Evolutionary conservation across 2,113 vertebrate genomes (phyloP), one percentile per base, ranked within the genome.

Genomic region (Ptilonorhynchus violaceus): DNA sequence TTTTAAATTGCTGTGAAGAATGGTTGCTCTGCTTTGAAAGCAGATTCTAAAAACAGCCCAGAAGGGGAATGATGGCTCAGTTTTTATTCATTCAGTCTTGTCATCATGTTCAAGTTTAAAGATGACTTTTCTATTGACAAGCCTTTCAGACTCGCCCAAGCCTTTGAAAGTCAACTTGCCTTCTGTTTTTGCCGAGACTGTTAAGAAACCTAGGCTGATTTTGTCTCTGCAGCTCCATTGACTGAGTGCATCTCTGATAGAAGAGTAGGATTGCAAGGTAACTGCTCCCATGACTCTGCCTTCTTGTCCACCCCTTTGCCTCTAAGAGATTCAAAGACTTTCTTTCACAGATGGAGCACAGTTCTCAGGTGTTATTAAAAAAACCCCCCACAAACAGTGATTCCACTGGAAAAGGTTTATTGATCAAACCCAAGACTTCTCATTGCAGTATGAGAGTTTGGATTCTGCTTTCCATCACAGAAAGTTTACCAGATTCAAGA

Each of bases 1-100:
- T 85, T 80, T 83, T 81, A 92, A 83, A 89, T 68, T 69, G 37
- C 37, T 76, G 67, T 72, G 46, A 88, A 95, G 83, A 95, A 82
- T 47, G 33, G 21, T 63, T 89, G 35, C 22, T 94, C 68, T 90
- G 50, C 73, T 90, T 90, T 88, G 77, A 91, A 86, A 91, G 19
- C 33, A 67, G 39, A 35, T 63, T 93, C 90, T 93, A 49, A 95
- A 96, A 88, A 59, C 50, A 78, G 30, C 18, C n/a, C 47, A 55
- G 70, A 92, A 92, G 20, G 37, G 11, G 23, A 19, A 72, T 42
- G 58, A 75, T 52, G n/a, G 41, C 15, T 95, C 79, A 56, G 56
- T 41, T 84, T 86, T 85, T 92, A 70, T 87, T 63, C 44, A 68
- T 64, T 89, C 20, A 49, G 16, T 75, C 76, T 89, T 92, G 72